phyloP scores from a whole-genome alignment of 2,113 vertebrate species.

The Phocoena phocoena region DNA sequence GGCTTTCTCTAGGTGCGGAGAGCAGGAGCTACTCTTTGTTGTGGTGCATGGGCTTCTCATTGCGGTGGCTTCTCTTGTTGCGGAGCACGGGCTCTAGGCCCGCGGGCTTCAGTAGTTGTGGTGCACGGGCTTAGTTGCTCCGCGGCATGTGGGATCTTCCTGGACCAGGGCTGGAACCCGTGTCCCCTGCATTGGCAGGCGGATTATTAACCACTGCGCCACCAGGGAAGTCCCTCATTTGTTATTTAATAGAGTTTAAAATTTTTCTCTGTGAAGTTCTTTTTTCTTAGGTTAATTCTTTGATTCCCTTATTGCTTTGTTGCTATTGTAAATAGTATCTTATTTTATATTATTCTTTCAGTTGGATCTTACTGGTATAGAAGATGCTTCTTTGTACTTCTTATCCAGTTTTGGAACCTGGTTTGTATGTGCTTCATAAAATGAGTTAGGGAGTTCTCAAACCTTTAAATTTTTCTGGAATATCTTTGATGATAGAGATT shows the following conservation, averaged over 20 bases:
- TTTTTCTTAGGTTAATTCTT: neutral
- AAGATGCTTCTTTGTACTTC: neutral
- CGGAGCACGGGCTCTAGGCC: too few relatives aligned
- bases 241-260: neutral
- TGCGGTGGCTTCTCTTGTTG: too few relatives aligned
- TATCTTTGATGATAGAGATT: neutral
- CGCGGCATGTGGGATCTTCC: too few relatives aligned
- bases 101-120: too few relatives aligned
- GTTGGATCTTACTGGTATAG: neutral
- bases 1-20: too few relatives aligned
- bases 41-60: too few relatives aligned
- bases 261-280: neutral
- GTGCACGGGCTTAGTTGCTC: too few relatives aligned
- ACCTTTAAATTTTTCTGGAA: neutral
- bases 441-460: neutral
- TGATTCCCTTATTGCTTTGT: neutral
- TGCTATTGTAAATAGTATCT: neutral
- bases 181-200: too few relatives aligned
- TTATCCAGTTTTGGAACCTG: neutral
- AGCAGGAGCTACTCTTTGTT: too few relatives aligned
- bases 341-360: neutral
- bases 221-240: neutral
- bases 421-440: neutral
- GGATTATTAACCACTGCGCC: too few relatives aligned
- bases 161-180: too few relatives aligned